phyloP scores from a whole-genome alignment of 2,113 vertebrate genomes.

The Aleadryas rufinucha region DNA sequence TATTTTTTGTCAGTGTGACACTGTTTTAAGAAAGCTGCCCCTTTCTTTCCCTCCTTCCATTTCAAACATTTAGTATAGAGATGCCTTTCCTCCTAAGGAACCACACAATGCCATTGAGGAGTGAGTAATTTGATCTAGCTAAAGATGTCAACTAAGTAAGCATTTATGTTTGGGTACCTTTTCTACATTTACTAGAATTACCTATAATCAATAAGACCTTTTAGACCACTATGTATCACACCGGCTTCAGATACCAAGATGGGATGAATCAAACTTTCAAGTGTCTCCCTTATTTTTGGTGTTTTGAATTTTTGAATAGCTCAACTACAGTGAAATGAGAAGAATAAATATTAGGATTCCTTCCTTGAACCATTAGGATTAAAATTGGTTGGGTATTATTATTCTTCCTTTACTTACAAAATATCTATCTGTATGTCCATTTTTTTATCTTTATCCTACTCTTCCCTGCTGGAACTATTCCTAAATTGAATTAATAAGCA shows the following conservation, averaged over 20 bases:
- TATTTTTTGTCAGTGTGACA: not conserved
- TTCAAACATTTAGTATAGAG: not conserved
- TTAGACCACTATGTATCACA: not conserved
- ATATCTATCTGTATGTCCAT: not conserved
- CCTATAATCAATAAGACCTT: not conserved
- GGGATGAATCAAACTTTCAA: not conserved
- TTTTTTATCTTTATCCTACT: not conserved
- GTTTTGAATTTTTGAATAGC: not conserved
- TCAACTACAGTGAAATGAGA: not conserved
- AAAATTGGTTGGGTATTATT: not conserved
- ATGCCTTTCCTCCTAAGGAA: not conserved
- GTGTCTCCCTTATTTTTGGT: not conserved
- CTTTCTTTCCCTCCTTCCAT: not conserved
- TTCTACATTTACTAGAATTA: not conserved
- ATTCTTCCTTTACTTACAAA: not conserved
- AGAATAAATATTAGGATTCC: not conserved
- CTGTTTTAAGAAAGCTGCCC: not conserved
- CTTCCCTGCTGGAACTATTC: not conserved
- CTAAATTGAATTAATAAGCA: not conserved
- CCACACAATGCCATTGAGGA: too few species aligned
- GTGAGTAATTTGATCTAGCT: not conserved
- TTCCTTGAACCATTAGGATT: not conserved
- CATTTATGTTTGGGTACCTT: not conserved
- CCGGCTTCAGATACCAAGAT: not conserved
- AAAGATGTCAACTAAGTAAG: not conserved